Percentiles rank a stretch among this genome's conserved stretches.
phyloP scores from a whole-genome alignment of 1,140 invertebrate genomes.

The Ceratoteleas bidentatus region DNA sequence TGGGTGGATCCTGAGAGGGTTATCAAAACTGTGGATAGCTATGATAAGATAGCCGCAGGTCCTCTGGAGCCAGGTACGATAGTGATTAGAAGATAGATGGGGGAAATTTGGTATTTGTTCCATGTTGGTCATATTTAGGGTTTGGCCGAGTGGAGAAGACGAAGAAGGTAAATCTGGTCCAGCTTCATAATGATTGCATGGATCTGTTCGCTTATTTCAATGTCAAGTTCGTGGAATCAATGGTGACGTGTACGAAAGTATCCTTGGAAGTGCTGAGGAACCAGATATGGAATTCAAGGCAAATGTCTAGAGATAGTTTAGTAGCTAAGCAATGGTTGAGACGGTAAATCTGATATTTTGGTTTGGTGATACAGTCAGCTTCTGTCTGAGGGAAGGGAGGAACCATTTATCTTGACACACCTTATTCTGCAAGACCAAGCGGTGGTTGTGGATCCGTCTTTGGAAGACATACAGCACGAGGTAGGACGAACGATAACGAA shows the following conservation, averaged over 20 bases:
- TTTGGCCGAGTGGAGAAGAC: slow-evolving; percentile 83
- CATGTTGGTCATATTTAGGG: slow-evolving; percentile 74
- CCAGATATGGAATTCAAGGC: slow-evolving; percentile 79
- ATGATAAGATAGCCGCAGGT: slow-evolving; percentile 80
- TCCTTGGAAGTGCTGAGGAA: slow-evolving; percentile 86
- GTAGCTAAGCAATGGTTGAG: slow-evolving; percentile 67
- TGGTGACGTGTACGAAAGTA: slow-evolving; percentile 86
- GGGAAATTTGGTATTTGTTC: no score
- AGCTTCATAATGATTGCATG: slow-evolving; percentile 87
- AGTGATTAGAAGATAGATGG: neutral
- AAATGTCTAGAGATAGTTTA: no score
- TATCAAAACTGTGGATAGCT: slow-evolving; percentile 82
- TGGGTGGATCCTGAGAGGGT: slow-evolving; percentile 85
- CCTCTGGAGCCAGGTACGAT: slow-evolving; percentile 78
- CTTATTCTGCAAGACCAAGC: no score
- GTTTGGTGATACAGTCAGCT: no score
- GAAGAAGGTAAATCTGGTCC: slow-evolving; percentile 82
- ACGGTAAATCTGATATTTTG: no score
- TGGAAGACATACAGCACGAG: no score
- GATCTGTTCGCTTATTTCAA: slow-evolving; percentile 89
- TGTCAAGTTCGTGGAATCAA: slow-evolving; percentile 85
- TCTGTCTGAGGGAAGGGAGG: no score
- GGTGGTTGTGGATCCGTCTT: no score
- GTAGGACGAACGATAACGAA: no score
- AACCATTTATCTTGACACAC: no score